A percentile compares a stretch with the other conserved stretches of the same genome.
These are phyloP conservation scores for Nasonia vitripennis DNA, from an alignment of 1,140 invertebrate genomes.

Conservation along the genomic window DNA sequence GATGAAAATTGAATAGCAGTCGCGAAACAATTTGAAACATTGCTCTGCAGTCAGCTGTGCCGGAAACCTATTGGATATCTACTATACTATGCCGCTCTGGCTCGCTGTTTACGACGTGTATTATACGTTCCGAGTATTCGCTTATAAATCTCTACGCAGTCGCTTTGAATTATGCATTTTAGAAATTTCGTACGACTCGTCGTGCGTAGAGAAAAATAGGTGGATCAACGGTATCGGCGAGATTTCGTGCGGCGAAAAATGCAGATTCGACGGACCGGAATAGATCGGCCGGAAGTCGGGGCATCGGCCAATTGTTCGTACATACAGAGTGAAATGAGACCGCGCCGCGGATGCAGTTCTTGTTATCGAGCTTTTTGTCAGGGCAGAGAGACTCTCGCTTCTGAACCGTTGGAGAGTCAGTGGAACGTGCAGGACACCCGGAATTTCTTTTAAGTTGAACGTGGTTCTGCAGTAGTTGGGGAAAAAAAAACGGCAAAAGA, in stretches of 20 bases:
- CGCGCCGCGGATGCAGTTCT: constrained; percentile 9
- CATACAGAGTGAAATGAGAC: constrained; percentile 2
- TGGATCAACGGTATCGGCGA: too few relatives aligned
- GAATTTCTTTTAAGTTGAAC: too few relatives aligned
- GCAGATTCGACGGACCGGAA: background rate
- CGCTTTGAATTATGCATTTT: too few relatives aligned
- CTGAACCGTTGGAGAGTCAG: constrained; percentile 6
- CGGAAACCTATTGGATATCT: too few relatives aligned
- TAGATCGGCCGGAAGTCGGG: background rate
- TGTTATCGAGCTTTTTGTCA: constrained; percentile 3
- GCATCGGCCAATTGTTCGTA: constrained; percentile 17
- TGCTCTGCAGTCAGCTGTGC: background rate
- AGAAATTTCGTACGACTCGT: too few relatives aligned
- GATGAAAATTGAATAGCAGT: constrained; percentile 5
- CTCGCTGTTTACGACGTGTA: too few relatives aligned
- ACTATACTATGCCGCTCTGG: too few relatives aligned
- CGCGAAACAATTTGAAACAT: background rate
- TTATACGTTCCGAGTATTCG: too few relatives aligned
- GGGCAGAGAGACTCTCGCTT: background rate
- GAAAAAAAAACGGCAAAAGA: too few relatives aligned
- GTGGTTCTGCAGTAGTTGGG: too few relatives aligned
- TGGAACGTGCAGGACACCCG: background rate
- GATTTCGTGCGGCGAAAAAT: background rate
- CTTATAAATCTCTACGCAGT: too few relatives aligned
- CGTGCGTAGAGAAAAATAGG: too few relatives aligned